Base-by-base conservation (phyloP, 2,888 invertebrate species). In the Salticus scenicus region DNA sequence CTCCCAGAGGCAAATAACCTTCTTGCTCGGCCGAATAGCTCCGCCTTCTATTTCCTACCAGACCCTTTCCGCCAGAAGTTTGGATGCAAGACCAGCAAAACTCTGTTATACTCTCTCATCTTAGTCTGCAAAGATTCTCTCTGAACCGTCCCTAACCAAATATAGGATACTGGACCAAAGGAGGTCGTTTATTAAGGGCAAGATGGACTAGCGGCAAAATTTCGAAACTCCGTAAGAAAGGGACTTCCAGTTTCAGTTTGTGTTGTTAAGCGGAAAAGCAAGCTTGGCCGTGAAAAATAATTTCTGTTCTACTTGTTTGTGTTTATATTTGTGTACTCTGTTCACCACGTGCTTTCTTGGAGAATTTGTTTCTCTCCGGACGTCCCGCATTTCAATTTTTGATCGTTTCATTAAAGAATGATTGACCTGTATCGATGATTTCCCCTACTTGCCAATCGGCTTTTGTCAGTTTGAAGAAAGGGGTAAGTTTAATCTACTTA, bases 141-240 rank as follows among this genome's bases (percentile, higher is more conserved):
- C 27, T 17, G 12, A 14, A 24, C 63, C 27, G 63, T 76, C 37
- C 4, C 30, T 72, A 20, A 57, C 66, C 33, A 51, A 76, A 77
- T 77, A 47, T 77, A 72, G 83, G 76, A 51, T 81, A 75, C 28
- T 28, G 12, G 51, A 57, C n/a, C 31, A 70, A 83, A 83, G 31
- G 37, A 72, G 83, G 83, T 83, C 83, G 66, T 31, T 72, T 83
- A 77, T 77, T 72, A 76, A 77, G 83, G 83, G 67, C 83, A 72
- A 57, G 72, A 77, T 83, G 76, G 51, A 77, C 77, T 72, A 24
- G 41, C 28, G 66, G 51, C 24, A 57, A 72, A 66, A 41, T 66
- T 72, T 41, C 28, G 37, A 27, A 66, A 63, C 24, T 57, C 37
- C 47, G n/a, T 47, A 12, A 7, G 47, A 47, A 47, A 47, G n/a